A percentile compares a stretch with the other conserved stretches of the same genome.
Evolutionary conservation across 2,797 vertebrate genomes (phyloP).

Genomic region (Alectoris magna): DNA sequence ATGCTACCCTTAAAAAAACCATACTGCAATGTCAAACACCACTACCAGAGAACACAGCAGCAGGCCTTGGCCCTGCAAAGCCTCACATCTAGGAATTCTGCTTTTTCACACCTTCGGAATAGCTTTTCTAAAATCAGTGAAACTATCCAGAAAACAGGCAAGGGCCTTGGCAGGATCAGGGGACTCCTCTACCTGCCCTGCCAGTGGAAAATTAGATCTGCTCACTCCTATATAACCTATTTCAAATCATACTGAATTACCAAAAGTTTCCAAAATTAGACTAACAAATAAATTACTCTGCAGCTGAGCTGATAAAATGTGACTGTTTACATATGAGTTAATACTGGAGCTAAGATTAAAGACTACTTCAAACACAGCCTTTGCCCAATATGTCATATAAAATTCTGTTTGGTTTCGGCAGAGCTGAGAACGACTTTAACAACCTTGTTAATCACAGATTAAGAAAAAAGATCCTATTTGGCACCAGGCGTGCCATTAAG

Average conservation of each 20-base stretch:
- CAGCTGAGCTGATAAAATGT: conserved; percentile 57
- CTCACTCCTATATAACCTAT: conserved; percentile 24
- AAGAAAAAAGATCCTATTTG: conserved; percentile 60
- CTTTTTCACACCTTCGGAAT: conserved; percentile 39
- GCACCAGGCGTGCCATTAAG: conserved; percentile 49
- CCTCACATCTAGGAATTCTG: not conserved
- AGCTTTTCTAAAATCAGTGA: not conserved
- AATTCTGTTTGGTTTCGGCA: conserved; percentile 57
- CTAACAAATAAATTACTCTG: conserved; percentile 62
- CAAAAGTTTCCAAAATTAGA: conserved; percentile 59
- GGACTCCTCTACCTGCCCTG: not conserved
- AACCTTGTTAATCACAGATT: conserved; percentile 67
- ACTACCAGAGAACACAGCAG: conserved; percentile 34
- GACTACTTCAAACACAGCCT: conserved; percentile 58
- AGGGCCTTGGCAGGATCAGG: not conserved
- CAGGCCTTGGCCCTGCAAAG: conserved; percentile 52
- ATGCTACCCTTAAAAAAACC: conserved; percentile 36
- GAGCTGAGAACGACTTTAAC: conserved; percentile 56
- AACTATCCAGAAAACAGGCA: not conserved
- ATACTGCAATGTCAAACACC: not conserved
- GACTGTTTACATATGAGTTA: conserved; percentile 65
- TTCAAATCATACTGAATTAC: conserved; percentile 26
- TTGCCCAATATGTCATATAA: conserved; percentile 42
- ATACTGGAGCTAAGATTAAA: conserved; percentile 65
- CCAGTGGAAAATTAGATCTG: not conserved